Conservation (phyloP, 1,140 invertebrate species). For the Euwallacea similis region DNA sequence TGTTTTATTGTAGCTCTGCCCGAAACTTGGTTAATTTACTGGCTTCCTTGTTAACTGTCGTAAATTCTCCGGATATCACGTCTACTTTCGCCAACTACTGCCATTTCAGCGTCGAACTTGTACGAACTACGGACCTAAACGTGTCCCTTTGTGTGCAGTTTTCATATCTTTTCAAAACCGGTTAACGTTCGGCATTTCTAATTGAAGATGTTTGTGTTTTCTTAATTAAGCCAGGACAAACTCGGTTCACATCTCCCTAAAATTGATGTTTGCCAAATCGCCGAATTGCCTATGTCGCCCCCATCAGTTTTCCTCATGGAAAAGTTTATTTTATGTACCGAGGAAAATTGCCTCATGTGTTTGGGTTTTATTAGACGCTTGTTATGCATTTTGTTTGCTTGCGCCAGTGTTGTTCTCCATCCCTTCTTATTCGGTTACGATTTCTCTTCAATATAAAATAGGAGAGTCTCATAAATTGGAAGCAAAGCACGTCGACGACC, state of each 20-base stretch:
- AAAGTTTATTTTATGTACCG: conserved; percentile 13
- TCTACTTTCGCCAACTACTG: conserved; percentile 13
- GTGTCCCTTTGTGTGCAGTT: conserved; percentile 6
- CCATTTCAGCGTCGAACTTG: conserved; percentile 19
- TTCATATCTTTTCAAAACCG: conserved; percentile 1
- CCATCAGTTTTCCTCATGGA: not conserved
- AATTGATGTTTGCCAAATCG: conserved; percentile 12
- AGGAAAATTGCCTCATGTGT: conserved; percentile 6
- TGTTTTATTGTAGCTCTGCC: conserved; percentile 22
- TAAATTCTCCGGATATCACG: conserved; percentile 28
- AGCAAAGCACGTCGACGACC: conserved; percentile 25
- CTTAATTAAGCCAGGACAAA: not conserved
- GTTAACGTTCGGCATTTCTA: not conserved
- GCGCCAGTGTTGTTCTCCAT: not conserved
- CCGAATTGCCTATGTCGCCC: conserved; percentile 1
- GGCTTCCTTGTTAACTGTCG: conserved; percentile 22
- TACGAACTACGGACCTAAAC: not conserved
- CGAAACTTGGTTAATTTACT: conserved; percentile 25
- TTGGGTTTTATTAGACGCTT: not conserved
- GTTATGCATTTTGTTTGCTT: not conserved
- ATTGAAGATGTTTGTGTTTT: not conserved
- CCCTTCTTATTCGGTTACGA: not conserved
- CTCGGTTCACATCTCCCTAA: not conserved
- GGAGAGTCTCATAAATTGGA: conserved; percentile 20
- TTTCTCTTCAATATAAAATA: conserved; percentile 2